These are phyloP conservation scores for Fulmarus glacialis DNA, from an alignment of 2,113 vertebrate species.

Conservation along the genomic window DNA sequence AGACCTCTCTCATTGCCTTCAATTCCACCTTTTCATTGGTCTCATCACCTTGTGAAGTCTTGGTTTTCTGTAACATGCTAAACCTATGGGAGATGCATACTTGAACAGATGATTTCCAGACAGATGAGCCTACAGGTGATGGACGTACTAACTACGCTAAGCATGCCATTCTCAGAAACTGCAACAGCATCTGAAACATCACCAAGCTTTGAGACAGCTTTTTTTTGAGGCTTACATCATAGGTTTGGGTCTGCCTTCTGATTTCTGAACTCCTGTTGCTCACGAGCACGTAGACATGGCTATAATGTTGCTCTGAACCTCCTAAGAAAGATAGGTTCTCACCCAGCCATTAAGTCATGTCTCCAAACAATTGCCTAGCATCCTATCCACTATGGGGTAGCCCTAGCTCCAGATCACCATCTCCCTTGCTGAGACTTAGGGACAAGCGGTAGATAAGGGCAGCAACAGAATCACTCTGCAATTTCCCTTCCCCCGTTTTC, in stretches of 20 bases:
- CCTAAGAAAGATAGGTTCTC: not conserved
- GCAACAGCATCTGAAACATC: not conserved
- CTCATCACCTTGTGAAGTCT: not conserved
- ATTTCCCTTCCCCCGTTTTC: not conserved
- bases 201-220: not conserved
- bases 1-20: not conserved
- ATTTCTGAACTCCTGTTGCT: not conserved
- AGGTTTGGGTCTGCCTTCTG: not conserved
- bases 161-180: not conserved
- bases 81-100: not conserved
- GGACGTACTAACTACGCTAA: not conserved
- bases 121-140: not conserved
- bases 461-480: not conserved
- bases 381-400: accelerated
- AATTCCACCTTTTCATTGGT: not conserved
- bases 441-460: not conserved
- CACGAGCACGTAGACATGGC: not conserved
- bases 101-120: not conserved
- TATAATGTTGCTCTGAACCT: not conserved
- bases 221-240: not conserved
- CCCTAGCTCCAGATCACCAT: not conserved
- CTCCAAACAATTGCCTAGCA: not conserved
- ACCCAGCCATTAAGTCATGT: no score
- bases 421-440: not conserved
- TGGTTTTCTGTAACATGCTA: not conserved